Base-by-base conservation (phyloP, 2,797 vertebrate genomes). In the Danio kyathit region DNA sequence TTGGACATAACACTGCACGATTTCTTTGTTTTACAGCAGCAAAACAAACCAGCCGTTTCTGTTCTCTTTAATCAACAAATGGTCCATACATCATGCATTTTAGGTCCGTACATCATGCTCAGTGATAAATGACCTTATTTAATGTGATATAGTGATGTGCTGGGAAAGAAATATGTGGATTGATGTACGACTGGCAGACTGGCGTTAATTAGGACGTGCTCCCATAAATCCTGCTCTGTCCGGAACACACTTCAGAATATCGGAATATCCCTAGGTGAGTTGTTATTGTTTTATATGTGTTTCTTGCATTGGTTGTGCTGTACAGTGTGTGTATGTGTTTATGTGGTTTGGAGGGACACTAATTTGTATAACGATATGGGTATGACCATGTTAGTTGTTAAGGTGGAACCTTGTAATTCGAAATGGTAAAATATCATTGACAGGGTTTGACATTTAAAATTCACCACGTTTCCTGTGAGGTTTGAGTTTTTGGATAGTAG, bases 101-200 rank as follows among this genome's bases (percentile, higher is more conserved):
- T 44, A 19, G 48, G 12, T 29, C 29, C 29, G 29, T 29, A 29
- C 3, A 29, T 29, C 29, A 60, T 12, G 1, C 65, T 16, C 2
- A 10, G 49, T 82, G 76, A 84, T 77, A 38, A 82, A 86, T 80
- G 5, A 46, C 76, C 48, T 72, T 73, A 74, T 80, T 80, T 67
- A 43, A 74, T 64, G 56, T 60, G 76, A 86, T 76, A 70, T 69
- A 10, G 66, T 29, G 16, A 38, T 74, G 49, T 72, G 73, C 60
- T 74, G 16, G 54, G 76, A 74, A 76, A 73, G 46, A 80, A 79
- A 75, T 65, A 74, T 75, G 69, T 38, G 40, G 21, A 51, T 21
- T 84, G 76, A 86, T 84, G 82, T 80, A 80, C 79, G 67, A 59
- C 82, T 76, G 82, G 29, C 82, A 79, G 3, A 12, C 10, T 48